Base-by-base conservation (phyloP, 2,113 vertebrate species). In the Garra rufa region DNA sequence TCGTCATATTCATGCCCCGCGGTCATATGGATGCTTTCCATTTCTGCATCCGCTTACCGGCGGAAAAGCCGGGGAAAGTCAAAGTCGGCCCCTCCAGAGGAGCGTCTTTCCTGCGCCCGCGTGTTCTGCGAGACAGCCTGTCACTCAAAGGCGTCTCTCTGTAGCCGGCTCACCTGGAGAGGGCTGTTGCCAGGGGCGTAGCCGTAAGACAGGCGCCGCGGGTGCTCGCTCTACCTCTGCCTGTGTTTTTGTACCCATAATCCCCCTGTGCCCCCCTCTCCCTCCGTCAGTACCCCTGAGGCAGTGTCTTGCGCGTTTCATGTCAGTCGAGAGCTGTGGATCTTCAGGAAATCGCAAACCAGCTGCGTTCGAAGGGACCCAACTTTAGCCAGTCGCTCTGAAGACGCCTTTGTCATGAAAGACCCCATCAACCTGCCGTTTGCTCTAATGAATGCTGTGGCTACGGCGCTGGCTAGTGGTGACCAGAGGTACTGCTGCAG, bases 381-480 rank as follows among this genome's bases (percentile, higher is more conserved):
- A 71, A 46, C 48, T 79, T 41, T 43, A 21, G 73, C 43, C 46
- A 28, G 69, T 5, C n/a, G 52, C 44, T 74, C 57, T 43, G 44
- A 70, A 50, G 61, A 41, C 43, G 38, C 26, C 55, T 38, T 52
- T 52, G 73, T 41, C n/a, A 76, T 44, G n/a, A 83, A 46, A 30
- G 74, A 63, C 41, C 59, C n/a, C 59, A 15, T 44, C 46, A n/a
- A 91, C 28, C 19, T 19, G 59, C 15, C 43, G 57, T 30, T 55
- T 15, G 26, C 21, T 13, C 59, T 46, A 4, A 55, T 63, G 63
- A 91, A 92, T n/a, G 78, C 83, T 86, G 85, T 88, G 90, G 59
- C 91, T 91, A 91, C 86, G 94, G 93, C 83, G 82, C 92, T 92
- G 86, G 91, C 94, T 93, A 92, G 95, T 92, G 95, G 93, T 90